Evolutionary conservation across 2,113 vertebrate species (phyloP), one percentile per base, ranked within the genome.

Genomic region (Pogonocichla stellata): DNA sequence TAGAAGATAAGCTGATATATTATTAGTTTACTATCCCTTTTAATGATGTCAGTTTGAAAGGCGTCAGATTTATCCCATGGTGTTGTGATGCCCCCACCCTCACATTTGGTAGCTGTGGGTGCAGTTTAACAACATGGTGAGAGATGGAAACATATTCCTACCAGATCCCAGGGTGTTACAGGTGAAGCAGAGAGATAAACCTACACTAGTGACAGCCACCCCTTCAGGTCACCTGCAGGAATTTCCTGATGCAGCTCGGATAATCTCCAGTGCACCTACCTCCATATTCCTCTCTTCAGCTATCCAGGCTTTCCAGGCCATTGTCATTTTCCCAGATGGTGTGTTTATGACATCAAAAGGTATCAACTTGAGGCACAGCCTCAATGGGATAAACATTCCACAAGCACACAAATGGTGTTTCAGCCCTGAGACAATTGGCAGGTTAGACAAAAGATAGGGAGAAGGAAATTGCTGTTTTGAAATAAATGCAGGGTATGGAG

Each of bases 381-480:
- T 70, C 29, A 60, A 38, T 69, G 58, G 51, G 56, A 60, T 25
- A 90, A 91, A 74, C 19, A 62, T 58, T 54, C 38, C 18, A 25
- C 40, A 75, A 80, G 69, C 43, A 87, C 43, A 75, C n/a, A 75
- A 62, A 38, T 43, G 66, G n/a, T 0, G 0, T 69, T 93, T 90
- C 66, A 80, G 48, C 36, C 62, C 66, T 43, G 53, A 82, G 33
- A 67, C 12, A 82, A 80, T 7, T 34, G 56, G 12, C 33, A 90
- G 65, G 56, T 65, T 43, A 80, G 79, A n/a, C 47, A 80, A 85
- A 79, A 86, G 26, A 65, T 40, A 20, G 5, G 43, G 34, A 19
- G 78, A 90, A 56, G 56, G 65, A 85, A 93, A 90, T 31, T 74
- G 31, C 15, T 58, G 29, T 14, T 94, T 58, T 70, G 50, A 87